Evolutionary conservation across 1,140 invertebrate species (phyloP).

Genomic region (Pteromalus puparum): DNA sequence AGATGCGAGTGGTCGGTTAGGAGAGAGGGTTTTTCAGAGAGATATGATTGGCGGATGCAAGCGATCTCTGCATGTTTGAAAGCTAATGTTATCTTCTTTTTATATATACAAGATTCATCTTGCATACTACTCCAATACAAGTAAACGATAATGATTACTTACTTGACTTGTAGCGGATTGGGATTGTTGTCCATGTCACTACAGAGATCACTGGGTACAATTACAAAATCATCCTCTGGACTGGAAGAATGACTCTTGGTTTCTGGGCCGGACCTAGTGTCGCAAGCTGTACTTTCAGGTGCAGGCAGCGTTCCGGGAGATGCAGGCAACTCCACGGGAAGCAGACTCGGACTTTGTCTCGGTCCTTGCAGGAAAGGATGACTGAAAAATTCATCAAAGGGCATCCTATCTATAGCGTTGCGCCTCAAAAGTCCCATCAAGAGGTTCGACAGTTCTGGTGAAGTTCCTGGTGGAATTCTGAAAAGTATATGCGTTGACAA

Average conservation of each 20-base stretch:
- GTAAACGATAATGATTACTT: slow-evolving; percentile 33
- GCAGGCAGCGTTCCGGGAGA: slow-evolving; percentile 67
- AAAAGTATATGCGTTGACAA: slow-evolving; percentile 8
- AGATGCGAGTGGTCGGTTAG: neutral
- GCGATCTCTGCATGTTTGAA: neutral
- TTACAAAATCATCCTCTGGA: slow-evolving; percentile 90
- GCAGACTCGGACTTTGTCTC: slow-evolving; percentile 70
- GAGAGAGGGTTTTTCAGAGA: neutral
- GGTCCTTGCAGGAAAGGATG: slow-evolving; percentile 91
- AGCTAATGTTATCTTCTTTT: neutral
- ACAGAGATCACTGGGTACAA: slow-evolving; percentile 86
- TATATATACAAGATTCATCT: too few species aligned
- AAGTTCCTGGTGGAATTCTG: slow-evolving; percentile 95
- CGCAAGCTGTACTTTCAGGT: slow-evolving; percentile 66
- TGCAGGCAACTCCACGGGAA: slow-evolving; percentile 69
- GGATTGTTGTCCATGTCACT: slow-evolving; percentile 73
- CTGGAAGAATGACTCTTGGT: slow-evolving; percentile 78
- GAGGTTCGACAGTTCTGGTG: slow-evolving; percentile 90
- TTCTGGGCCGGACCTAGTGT: slow-evolving; percentile 65
- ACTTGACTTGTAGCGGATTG: slow-evolving; percentile 67
- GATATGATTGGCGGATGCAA: neutral
- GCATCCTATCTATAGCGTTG: slow-evolving; percentile 95
- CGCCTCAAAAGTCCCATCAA: slow-evolving; percentile 91
- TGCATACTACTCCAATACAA: neutral
- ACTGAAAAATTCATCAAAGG: slow-evolving; percentile 96